phyloP scores from a whole-genome alignment of 2,797 vertebrate genomes.

The Diplodus puntazzo region DNA sequence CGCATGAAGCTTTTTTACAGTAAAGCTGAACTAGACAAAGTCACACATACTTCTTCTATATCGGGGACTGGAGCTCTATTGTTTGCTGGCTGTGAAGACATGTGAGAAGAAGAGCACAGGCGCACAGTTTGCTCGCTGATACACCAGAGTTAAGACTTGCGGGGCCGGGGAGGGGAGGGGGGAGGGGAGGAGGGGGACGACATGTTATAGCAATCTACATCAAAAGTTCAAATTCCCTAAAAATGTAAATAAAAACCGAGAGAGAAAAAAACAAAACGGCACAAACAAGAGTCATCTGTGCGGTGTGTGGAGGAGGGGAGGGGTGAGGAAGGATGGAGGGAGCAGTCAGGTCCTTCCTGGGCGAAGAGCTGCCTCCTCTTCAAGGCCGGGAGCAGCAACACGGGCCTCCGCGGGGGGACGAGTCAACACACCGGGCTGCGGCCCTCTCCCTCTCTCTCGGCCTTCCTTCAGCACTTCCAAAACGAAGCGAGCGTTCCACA shows the following conservation, averaged over 20 bases:
- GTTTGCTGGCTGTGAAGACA: conserved; percentile 52
- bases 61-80: conserved; percentile 34
- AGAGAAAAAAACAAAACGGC: conserved; percentile 24
- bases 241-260: conserved; percentile 64
- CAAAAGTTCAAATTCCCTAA: conserved; percentile 75
- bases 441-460: conserved; percentile 40
- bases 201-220: conserved; percentile 74
- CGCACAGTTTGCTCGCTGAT: conserved; percentile 25
- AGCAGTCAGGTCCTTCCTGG: conserved; percentile 38
- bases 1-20: conserved; percentile 40
- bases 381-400: conserved; percentile 44
- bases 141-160: conserved; percentile 75
- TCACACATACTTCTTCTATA: conserved; percentile 38
- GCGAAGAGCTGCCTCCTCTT: conserved; percentile 75
- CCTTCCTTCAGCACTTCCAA: conserved; percentile 88
- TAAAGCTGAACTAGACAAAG: conserved; percentile 47
- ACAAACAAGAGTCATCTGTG: conserved; percentile 70
- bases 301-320: not conserved
- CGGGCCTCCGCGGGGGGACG: conserved; percentile 13
- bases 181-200: conserved; percentile 21
- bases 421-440: conserved; percentile 37
- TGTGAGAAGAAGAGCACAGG: conserved; percentile 33
- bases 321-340: conserved; percentile 30
- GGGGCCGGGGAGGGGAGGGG: too few species aligned
- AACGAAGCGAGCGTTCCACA: conserved; percentile 92